Evolutionary conservation across 1,140 invertebrate species (phyloP), one percentile per base, ranked within the genome.

Genomic region (Danaus plexippus): DNA sequence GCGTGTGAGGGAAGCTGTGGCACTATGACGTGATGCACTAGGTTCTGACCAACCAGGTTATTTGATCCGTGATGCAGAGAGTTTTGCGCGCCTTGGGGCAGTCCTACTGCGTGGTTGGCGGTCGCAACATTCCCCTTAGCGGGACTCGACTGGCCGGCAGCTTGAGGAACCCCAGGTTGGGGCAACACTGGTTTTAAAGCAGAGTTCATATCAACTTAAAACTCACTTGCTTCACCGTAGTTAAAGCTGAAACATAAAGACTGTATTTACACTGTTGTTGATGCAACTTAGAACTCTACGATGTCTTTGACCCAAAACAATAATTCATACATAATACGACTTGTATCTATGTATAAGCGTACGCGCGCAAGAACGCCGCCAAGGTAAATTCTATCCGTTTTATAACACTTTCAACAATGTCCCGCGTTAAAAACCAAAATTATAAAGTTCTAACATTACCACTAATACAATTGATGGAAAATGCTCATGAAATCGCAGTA

Each of bases 281-380:
- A 69, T 67, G 48, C 71, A 71, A 68, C 64, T 77, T 71, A 80
- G 76, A 69, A 73, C 72, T 71, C 69, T 63, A 69, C 71, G 66
- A 79, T 80, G 83, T 84, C 80, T 87, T 84, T 87, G 84, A 87
- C 84, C 84, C 80, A 87, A 76, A 87, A 87, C 84, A 87, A 85
- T 85, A 80, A 77, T 76, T 80, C 67, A 80, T 78, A 85, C 74
- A 82, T 82, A 82, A 71, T 69, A 73, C 67, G 67, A 73, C 61
- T 65, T 65, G 64, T 61, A 49, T 59, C 68, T 73, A 75, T 71
- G 73, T 78, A 78, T 77, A 74, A 63, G 66, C 69, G 71, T 72
- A 73, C 78, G 78, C 77, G 81, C 75, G 83, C 69, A 80, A 74
- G 69, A 78, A 79, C 78, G 79, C 78, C 71, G 71, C 77, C 71